phyloP scores from a whole-genome alignment of 2,113 vertebrate species.

The Ptyas mucosa region DNA sequence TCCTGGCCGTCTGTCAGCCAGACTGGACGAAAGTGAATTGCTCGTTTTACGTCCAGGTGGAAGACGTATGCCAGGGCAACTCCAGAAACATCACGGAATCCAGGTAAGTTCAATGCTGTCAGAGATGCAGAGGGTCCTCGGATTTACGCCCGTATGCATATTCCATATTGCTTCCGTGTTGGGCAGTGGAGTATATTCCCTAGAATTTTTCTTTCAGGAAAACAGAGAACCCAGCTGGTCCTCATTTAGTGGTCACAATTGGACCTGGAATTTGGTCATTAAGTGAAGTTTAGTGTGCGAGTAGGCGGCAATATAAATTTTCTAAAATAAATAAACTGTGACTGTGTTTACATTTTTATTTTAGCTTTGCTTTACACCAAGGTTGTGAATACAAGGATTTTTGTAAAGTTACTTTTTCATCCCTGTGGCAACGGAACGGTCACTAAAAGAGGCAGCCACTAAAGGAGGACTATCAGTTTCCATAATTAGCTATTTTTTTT shows the following conservation, averaged over 20 bases:
- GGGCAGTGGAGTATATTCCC: neutral
- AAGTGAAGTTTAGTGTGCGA: neutral
- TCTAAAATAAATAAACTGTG: neutral
- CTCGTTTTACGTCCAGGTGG: conserved; percentile 78
- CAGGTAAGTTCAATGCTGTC: conserved; percentile 69
- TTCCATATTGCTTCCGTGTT: no score
- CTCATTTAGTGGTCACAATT: neutral
- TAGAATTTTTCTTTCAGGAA: neutral
- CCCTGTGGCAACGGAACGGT: neutral
- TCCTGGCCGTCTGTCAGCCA: conserved; percentile 85
- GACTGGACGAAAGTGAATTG: conserved; percentile 74
- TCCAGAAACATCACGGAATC: conserved; percentile 79
- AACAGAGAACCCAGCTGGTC: neutral
- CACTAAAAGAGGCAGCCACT: neutral
- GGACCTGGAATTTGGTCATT: neutral
- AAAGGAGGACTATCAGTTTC: neutral
- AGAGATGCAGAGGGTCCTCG: no score
- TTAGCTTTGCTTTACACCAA: neutral
- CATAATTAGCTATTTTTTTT: neutral
- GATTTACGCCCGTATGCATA: no score
- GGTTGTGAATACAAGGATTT: no score
- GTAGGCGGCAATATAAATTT: no score
- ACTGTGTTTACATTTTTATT: neutral
- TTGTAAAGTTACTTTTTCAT: no score
- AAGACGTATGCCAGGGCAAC: conserved; percentile 79